Evolutionary conservation across 1,140 invertebrate species (phyloP).

Genomic region (Sminthurides bifidus): DNA sequence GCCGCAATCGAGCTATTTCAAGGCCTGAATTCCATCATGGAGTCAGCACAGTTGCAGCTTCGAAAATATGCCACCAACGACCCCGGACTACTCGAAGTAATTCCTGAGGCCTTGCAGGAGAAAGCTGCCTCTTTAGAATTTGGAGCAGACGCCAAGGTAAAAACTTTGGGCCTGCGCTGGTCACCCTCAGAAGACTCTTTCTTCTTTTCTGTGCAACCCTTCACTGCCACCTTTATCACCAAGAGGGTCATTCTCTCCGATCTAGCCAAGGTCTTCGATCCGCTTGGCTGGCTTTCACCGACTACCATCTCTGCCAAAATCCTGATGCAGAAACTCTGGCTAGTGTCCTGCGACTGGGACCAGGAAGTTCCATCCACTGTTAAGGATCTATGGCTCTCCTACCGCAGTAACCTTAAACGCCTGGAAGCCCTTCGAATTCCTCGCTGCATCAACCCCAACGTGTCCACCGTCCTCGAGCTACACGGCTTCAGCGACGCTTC

Average conservation of each 20-base stretch:
- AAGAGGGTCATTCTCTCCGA: constrained; percentile 19
- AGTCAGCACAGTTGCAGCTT: not conserved
- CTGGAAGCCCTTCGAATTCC: constrained; percentile 6
- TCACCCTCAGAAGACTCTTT: not conserved
- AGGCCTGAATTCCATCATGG: constrained; percentile 9
- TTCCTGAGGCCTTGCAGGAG: not conserved
- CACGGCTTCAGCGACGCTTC: constrained; percentile 18
- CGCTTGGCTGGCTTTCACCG: constrained; percentile 21
- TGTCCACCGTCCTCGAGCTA: not conserved
- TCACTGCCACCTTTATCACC: constrained; percentile 27
- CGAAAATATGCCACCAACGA: constrained; percentile 12
- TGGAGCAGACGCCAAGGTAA: not conserved
- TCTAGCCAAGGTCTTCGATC: constrained; percentile 19
- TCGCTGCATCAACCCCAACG: not conserved
- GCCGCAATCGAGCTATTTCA: constrained; percentile 21
- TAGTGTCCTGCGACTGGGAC: constrained; percentile 34
- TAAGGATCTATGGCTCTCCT: constrained; percentile 27
- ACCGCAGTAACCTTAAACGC: constrained; percentile 27
- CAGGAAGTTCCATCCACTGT: constrained; percentile 29
- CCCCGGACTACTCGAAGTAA: not conserved
- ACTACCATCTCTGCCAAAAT: constrained; percentile 33
- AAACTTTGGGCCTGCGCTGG: constrained; percentile 7
- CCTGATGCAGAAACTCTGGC: constrained; percentile 35
- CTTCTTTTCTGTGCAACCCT: constrained; percentile 15
- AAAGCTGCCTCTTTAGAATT: not conserved